Evolutionary conservation across 2,113 vertebrate species (phyloP).

Genomic region (Engraulis encrasicolus): DNA sequence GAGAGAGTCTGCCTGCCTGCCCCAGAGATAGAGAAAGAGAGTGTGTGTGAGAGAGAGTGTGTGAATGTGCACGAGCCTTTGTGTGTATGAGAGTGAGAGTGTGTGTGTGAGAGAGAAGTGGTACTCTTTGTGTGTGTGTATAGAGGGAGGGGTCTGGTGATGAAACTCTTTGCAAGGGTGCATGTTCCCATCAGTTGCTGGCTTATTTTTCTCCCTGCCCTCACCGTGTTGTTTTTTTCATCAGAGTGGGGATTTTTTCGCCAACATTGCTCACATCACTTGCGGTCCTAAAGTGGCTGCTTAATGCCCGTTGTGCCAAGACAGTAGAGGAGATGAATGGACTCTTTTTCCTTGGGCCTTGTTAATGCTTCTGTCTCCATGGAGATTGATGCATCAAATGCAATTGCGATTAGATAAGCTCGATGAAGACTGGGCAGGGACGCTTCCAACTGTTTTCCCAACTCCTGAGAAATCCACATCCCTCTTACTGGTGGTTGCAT

Average conservation of each 20-base stretch:
- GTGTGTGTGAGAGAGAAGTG: neutral
- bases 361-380: neutral
- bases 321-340: neutral
- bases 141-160: constrained; percentile 22
- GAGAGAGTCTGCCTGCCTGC: no score
- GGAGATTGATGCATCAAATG: constrained; percentile 21
- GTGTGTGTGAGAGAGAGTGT: neutral
- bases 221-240: constrained; percentile 6
- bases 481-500: constrained; percentile 58
- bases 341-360: neutral
- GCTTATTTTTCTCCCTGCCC: constrained; percentile 2
- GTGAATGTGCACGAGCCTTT: neutral
- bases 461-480: neutral
- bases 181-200: constrained; percentile 20
- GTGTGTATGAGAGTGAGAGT: neutral
- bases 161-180: constrained; percentile 22
- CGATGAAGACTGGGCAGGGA: neutral
- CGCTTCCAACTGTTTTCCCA: constrained; percentile 3
- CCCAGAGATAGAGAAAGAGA: neutral
- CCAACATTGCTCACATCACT: neutral
- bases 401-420: neutral
- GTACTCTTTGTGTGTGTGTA: neutral
- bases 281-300: constrained; percentile 1
- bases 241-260: constrained; percentile 7
- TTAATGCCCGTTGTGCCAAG: neutral